phyloP scores from a whole-genome alignment of 2,797 vertebrate genomes.

The Acanthurus tractus region DNA sequence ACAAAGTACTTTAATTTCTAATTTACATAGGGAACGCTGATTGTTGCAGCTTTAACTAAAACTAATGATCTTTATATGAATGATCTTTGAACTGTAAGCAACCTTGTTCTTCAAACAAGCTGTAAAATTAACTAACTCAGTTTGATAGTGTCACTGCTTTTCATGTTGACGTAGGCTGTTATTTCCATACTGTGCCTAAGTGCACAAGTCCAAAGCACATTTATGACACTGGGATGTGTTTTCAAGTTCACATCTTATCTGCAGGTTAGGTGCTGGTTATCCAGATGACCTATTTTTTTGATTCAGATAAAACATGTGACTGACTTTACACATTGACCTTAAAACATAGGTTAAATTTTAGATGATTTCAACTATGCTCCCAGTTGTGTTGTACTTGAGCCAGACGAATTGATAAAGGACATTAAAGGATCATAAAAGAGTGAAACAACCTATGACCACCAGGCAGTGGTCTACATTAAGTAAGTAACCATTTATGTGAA shows the following conservation, averaged over 20 bases:
- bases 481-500: too few relatives aligned
- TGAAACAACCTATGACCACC: not conserved
- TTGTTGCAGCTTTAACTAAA: too few relatives aligned
- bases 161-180: not conserved
- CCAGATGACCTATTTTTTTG: not conserved
- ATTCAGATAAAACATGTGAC: not conserved
- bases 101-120: not conserved
- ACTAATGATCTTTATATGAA: too few relatives aligned
- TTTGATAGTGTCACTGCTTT: not conserved
- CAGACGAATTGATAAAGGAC: not conserved
- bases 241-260: slow-evolving; percentile 14
- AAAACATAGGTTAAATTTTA: too few relatives aligned
- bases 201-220: not conserved
- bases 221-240: slow-evolving; percentile 10
- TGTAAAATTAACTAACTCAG: not conserved
- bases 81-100: slow-evolving; percentile 1
- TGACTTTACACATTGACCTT: too few relatives aligned
- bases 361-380: too few relatives aligned
- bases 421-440: not conserved
- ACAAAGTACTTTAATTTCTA: not conserved
- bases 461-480: not conserved
- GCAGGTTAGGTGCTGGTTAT: not conserved
- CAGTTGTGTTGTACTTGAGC: too few relatives aligned
- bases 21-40: too few relatives aligned
- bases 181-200: not conserved